Conservation (phyloP, 2,888 invertebrate genomes). For the Muschampia plurimacula region DNA sequence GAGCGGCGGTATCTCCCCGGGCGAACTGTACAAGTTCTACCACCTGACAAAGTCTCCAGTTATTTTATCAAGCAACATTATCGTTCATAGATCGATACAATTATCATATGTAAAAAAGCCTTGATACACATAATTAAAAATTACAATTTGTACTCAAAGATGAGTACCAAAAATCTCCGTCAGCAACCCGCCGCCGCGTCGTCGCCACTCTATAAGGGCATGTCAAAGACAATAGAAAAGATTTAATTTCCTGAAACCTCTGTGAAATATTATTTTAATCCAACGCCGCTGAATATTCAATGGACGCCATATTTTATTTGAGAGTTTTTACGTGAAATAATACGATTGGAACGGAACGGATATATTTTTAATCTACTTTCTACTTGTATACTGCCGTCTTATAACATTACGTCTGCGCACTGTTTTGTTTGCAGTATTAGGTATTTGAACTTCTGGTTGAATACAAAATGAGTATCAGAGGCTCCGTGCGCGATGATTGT, state of each 20-base stretch:
- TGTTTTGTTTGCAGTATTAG: conserved; percentile 11
- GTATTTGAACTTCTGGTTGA: background rate
- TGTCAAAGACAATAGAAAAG: conserved; percentile 71
- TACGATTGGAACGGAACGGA: conserved; percentile 41
- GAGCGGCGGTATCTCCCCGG: no score
- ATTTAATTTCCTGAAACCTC: conserved; percentile 75
- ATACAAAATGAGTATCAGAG: conserved; percentile 1
- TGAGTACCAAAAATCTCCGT: background rate
- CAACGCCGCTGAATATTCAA: conserved; percentile 71
- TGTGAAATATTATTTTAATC: conserved; percentile 78
- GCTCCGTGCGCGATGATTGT: no score
- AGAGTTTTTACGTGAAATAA: conserved; percentile 35
- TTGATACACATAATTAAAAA: no score
- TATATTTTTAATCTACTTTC: conserved; percentile 39
- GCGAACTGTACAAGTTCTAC: no score
- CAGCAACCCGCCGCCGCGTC: conserved; percentile 1
- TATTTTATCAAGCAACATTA: no score
- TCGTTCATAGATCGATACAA: no score
- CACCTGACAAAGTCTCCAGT: no score
- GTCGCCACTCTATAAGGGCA: conserved; percentile 8
- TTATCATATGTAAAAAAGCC: no score
- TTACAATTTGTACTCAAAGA: background rate
- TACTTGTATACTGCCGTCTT: conserved; percentile 32
- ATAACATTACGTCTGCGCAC: conserved; percentile 16
- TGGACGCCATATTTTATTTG: conserved; percentile 70